Evolutionary conservation across 2,888 invertebrate species (phyloP).

Genomic region (Tenodera sinensis): DNA sequence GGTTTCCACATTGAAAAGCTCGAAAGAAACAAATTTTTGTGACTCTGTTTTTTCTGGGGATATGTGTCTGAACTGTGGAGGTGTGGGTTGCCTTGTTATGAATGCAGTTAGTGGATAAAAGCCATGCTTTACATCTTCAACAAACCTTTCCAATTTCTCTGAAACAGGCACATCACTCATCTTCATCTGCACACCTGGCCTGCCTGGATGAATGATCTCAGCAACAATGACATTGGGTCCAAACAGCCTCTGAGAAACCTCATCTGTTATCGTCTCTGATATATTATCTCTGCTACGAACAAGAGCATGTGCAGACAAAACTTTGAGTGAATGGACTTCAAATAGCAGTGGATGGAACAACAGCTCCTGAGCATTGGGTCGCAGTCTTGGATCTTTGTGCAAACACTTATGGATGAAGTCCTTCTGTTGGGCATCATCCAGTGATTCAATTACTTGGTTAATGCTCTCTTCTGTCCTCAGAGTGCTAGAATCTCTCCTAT

Average conservation of each 20-base stretch:
- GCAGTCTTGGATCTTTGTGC: slow-evolving; percentile 71
- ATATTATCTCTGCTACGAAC: slow-evolving; percentile 88
- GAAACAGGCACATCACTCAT: slow-evolving; percentile 74
- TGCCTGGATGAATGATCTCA: slow-evolving; percentile 55
- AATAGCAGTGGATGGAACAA: slow-evolving; percentile 96
- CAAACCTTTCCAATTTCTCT: slow-evolving; percentile 96
- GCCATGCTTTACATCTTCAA: slow-evolving; percentile 99
- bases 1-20: slow-evolving; percentile 81
- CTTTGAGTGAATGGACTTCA: slow-evolving; percentile 92
- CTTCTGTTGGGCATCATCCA: slow-evolving; percentile 90
- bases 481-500: slow-evolving; percentile 85
- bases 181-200: slow-evolving; percentile 56
- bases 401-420: slow-evolving; percentile 91
- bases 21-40: slow-evolving; percentile 77
- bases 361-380: slow-evolving; percentile 90
- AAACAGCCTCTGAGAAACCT: slow-evolving; percentile 75
- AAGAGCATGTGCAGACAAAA: slow-evolving; percentile 86
- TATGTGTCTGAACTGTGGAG: slow-evolving; percentile 64
- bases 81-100: slow-evolving; percentile 69
- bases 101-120: slow-evolving; percentile 97
- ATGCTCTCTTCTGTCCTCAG: slow-evolving; percentile 90
- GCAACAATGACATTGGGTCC: slow-evolving; percentile 75
- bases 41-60: slow-evolving; percentile 77
- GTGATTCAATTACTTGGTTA: slow-evolving; percentile 84
- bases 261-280: slow-evolving; percentile 89